Evolutionary conservation across 2,888 invertebrate genomes (phyloP), one percentile per base, ranked within the genome.

Genomic region (Dilophus febrilis): DNA sequence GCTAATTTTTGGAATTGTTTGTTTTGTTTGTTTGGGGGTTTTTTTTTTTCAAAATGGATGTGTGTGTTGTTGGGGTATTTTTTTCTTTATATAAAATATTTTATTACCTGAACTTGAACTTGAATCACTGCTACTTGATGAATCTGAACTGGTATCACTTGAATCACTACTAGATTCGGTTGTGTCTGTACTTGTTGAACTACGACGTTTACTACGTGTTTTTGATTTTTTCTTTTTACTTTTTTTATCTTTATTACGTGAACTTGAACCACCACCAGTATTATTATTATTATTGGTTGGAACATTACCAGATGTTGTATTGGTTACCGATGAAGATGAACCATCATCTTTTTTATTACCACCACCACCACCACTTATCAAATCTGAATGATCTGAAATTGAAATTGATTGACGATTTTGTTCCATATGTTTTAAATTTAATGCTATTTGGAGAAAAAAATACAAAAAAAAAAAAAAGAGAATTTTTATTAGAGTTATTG

Each of bases 141-240:
- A 71, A 12, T 77, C 75, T 31, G 76, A 75, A 13, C 75, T 75
- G 18, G 77, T 77, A 41, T 74, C 74, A 22, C 71, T 64, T 50
- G 71, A 59, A 40, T 59, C 61, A 27, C 59, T 61, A 3, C 64
- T 64, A 17, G 44, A 43, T 37, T 61, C 62, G 39, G 61, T 62
- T 14, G 60, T 59, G n/a, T n/a, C n/a, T 28, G 60, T 58, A 19
- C 62, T 63, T 13, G 61, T 60, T 17, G 63, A 72, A 57, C 70
- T 71, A 52, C 73, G 72, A 44, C 73, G 70, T 56, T 74, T 76
- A 50, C 75, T 73, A 42, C 72, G n/a, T n/a, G n/a, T 70, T 48
- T 72, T 73, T 51, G 71, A 71, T 43, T 59, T 60, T 55, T 74
- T 74, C 55, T 74, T 75, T 49, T 66, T 66, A 6, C 48, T 48